phyloP scores from a whole-genome alignment of 2,113 vertebrate species.

The Ariopsis seemanni region DNA sequence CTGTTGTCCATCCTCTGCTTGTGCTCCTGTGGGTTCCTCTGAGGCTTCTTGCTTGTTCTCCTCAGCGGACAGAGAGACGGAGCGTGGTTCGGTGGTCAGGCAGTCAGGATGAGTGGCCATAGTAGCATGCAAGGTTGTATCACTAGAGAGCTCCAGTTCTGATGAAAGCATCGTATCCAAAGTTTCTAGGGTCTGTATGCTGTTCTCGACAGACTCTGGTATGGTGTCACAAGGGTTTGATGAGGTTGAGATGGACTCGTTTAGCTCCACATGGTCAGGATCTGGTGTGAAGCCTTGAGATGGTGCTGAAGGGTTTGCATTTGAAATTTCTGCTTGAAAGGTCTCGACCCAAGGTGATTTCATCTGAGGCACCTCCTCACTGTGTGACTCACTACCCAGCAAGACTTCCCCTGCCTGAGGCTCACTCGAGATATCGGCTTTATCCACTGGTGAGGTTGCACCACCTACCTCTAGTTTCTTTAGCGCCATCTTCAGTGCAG shows the following conservation, averaged over 20 bases:
- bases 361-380: conserved; percentile 24
- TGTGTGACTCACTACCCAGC: neutral
- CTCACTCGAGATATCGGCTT: conserved; percentile 51
- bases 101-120: conserved; percentile 43
- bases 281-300: neutral
- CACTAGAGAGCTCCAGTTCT: conserved; percentile 21
- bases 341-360: conserved; percentile 36
- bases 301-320: neutral
- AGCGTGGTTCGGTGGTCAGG: conserved; percentile 56
- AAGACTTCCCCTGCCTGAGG: conserved; percentile 39
- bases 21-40: neutral
- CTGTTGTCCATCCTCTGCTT: neutral
- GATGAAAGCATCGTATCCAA: neutral
- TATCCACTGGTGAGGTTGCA: conserved; percentile 57
- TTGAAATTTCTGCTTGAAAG: conserved; percentile 3
- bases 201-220: neutral
- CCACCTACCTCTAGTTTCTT: conserved; percentile 79
- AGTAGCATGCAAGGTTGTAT: conserved; percentile 18
- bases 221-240: neutral
- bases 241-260: conserved; percentile 4
- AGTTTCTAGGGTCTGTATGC: neutral
- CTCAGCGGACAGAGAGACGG: conserved; percentile 43
- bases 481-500: conserved; percentile 83
- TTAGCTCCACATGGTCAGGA: neutral
- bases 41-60: conserved; percentile 48